These are phyloP conservation scores for Euplexia lucipara DNA, from an alignment of 2,888 invertebrate species.

Conservation along the genomic window DNA sequence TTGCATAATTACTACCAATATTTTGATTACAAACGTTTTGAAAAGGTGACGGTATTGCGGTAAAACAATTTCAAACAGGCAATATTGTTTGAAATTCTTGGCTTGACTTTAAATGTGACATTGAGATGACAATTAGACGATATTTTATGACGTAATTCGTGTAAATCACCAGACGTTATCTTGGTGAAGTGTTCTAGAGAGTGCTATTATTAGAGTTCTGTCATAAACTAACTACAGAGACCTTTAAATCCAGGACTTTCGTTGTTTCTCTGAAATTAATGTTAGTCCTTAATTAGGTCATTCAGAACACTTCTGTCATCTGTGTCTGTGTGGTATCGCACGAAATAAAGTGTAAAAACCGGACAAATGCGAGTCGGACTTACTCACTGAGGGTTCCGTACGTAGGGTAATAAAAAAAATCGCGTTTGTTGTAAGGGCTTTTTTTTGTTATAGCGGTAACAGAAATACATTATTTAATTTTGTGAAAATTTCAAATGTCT, in stretches of 20 bases:
- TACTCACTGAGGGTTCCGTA: too few relatives aligned
- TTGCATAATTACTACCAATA: constrained; percentile 35
- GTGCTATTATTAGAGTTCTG: neutral
- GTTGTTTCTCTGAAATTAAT: neutral
- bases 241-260: neutral
- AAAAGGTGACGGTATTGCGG: neutral
- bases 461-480: too few relatives aligned
- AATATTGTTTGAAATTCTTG: constrained; percentile 16
- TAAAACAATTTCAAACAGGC: constrained; percentile 4
- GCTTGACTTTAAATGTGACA: neutral
- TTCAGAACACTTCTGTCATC: neutral
- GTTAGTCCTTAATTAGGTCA: neutral
- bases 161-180: constrained; percentile 9
- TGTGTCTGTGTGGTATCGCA: too few relatives aligned
- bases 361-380: too few relatives aligned
- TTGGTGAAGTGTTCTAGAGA: constrained; percentile 4
- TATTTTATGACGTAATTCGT: neutral
- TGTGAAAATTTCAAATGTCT: too few relatives aligned
- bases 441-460: too few relatives aligned
- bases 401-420: too few relatives aligned
- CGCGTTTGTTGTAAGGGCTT: too few relatives aligned
- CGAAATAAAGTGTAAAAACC: too few relatives aligned
- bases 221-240: constrained; percentile 5
- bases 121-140: neutral
- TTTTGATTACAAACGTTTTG: constrained; percentile 31